Base-by-base conservation (phyloP, 2,888 invertebrate species). In the Spatulosminthurus flaviceps region DNA sequence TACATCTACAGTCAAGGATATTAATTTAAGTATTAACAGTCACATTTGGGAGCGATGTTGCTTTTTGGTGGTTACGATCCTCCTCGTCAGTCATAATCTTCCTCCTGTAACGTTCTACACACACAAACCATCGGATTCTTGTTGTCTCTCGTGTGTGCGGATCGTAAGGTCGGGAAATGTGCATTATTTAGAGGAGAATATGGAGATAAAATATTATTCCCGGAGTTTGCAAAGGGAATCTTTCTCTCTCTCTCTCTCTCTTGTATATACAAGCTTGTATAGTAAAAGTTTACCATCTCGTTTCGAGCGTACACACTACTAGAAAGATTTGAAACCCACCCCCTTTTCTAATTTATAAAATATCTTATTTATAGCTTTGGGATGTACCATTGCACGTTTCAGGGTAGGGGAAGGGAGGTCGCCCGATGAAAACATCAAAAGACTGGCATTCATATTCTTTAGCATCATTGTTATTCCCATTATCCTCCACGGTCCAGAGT, bases 381-480 rank as follows among this genome's bases (percentile, higher is more conserved):
- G 77, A 24, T 67, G 81, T 77, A 79, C 79, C 81, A 79, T 81
- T 79, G 67, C 22, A 60, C 70, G 77, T 77, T 76, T 60, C 64
- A 72, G 80, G 80, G 80, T 78, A 28, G 66, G 64, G 66, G 64
- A 64, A 42, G 76, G 43, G 74, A 75, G 41, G 60, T 24, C 28
- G 5, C 29, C 22, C n/a, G 42, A 42, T 41, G 75, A 76, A 34
- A 74, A 77, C 77, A 81, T 81, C 74, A 81, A 79, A 79, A 78
- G 76, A 79, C 81, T 81, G 73, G 76, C 76, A 71, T 66, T 66
- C 41, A 81, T 79, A 79, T 81, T 81, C 80, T 64, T 64, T 64
- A 82, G 70, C 81, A 81, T 78, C 81, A 78, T 80, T 82, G 80
- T 82, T 82, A 81, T 81, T 81, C 74, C 80, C 79, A 75, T 81